Base-by-base conservation (phyloP, 2,888 invertebrate genomes). In the Malachius bipustulatus region DNA sequence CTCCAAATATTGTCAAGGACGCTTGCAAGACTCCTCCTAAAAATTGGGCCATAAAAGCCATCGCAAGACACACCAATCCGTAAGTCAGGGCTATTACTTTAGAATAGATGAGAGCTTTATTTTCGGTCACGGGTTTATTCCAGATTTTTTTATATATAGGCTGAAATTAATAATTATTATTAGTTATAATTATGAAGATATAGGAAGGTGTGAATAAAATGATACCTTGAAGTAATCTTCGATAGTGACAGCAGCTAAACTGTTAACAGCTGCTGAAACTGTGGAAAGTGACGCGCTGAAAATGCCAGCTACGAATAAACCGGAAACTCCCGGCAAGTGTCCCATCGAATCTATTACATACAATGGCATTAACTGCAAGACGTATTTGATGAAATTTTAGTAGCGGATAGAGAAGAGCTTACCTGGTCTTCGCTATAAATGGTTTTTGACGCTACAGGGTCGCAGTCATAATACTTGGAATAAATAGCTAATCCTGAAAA, bases 241-340 rank as follows among this genome's bases (percentile, higher is more conserved):
- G 29, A 91, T 64, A 0, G 89, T 84, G 9, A 93, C 87, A 1
- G 93, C 91, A 1, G 93, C 81, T 30, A 94, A 66, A 1, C 91
- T 87, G 54, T 91, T 93, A 39, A 93, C 73, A 2, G 89, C 79
- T 0, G 93, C 89, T 0, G 91, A 93, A 39, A 94, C 81, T 0
- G 91, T 90, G 29, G 91, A 90, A 6, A 93, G 66, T 1, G 90
- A 83, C 1, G 88, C 93, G 48, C 88, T 88, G 56, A 93, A 90
- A 40, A 94, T 82, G 2, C 91, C 82, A 3, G 91, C 85, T 0
- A 91, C 81, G 55, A 93, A 91, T 13, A 94, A 67, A 0, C 94
- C 94, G 0, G 89, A 75, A 12, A 94, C 54, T 0, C 91, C 93
- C 0, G 85, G 83, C 33, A 75, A 62, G 32, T 70, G 53, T 0